Base-by-base conservation (phyloP, 2,797 vertebrate genomes). In the Phalloptychus januarius region DNA sequence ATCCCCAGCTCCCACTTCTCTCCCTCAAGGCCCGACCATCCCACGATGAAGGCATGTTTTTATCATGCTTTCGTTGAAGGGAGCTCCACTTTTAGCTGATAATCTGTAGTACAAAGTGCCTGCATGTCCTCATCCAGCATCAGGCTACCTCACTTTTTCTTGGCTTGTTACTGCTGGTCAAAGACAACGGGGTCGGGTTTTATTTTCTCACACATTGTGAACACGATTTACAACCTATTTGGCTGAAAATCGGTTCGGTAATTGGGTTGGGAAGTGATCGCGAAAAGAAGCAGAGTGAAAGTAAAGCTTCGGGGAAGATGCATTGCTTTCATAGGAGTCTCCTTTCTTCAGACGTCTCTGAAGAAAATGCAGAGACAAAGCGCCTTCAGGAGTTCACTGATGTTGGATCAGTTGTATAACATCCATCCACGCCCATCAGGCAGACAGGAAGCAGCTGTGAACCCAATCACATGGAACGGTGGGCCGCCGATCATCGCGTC, bases 361-460 rank as follows among this genome's bases (percentile, higher is more conserved):
- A 36, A 69, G 16, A 79, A 88, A 79, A 85, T n/a, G 56, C 31
- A 33, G 58, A 18, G 13, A 18, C 6, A 33, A 61, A n/a, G 0
- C 11, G 36, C 31, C 76, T 85, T 69, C 56, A 42, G 40, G 38
- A 63, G 75, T 74, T 76, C 65, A 74, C 77, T 71, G 75, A 86
- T 82, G 79, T 81, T 76, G 76, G 52, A 82, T 86, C 12, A 6
- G 54, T 88, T 88, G 65, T 80, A 71, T 84, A 85, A 89, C 25
- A 76, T 46, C 74, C 74, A 0, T 72, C 83, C 86, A 89, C 85
- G 42, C 84, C 82, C 86, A 54, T 81, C 81, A 85, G 83, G 85
- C 71, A 10, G 75, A 38, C 38, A 86, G 85, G 91, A 91, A 90
- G 86, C 88, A 88, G 86, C 87, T 92, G 91, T 42, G 80, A 25